These are phyloP conservation scores for Carettochelys insculpta DNA, from an alignment of 2,113 vertebrate species.

Conservation along the genomic window DNA sequence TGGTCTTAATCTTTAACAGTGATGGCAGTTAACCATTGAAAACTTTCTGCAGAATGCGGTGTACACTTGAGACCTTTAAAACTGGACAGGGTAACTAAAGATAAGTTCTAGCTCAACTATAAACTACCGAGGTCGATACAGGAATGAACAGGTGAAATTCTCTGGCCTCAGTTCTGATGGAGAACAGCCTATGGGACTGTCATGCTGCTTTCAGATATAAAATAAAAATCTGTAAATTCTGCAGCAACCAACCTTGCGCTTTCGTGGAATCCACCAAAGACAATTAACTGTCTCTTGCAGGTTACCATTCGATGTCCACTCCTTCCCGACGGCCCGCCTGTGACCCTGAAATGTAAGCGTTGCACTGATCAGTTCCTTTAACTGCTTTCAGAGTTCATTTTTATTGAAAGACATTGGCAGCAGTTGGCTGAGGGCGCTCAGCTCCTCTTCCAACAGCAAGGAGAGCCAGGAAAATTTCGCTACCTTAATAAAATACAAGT, in stretches of 20 bases:
- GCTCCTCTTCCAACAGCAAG: neutral
- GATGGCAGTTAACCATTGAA: neutral
- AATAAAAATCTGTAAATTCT: neutral
- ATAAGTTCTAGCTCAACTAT: neutral
- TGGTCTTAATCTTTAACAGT: neutral
- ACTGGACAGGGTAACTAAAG: neutral
- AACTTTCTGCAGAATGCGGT: neutral
- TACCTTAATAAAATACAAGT: fast-evolving
- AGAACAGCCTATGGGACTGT: neutral
- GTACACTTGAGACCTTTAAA: neutral
- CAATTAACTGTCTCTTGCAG: conserved; percentile 87
- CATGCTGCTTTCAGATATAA: neutral
- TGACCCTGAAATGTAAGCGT: conserved; percentile 73
- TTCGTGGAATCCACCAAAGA: conserved; percentile 97
- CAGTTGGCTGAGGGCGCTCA: neutral
- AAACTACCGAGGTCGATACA: neutral
- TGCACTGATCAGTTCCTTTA: neutral
- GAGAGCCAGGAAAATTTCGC: fast-evolving
- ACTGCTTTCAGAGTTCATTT: fast-evolving
- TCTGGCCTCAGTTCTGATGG: neutral
- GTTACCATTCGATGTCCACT: conserved; percentile 95
- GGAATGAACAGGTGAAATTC: neutral
- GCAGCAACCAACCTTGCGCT: conserved; percentile 81
- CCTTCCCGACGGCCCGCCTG: conserved; percentile 90
- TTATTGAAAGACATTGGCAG: neutral